phyloP scores from a whole-genome alignment of 2,797 vertebrate genomes.

The Syndactyla subalaris region DNA sequence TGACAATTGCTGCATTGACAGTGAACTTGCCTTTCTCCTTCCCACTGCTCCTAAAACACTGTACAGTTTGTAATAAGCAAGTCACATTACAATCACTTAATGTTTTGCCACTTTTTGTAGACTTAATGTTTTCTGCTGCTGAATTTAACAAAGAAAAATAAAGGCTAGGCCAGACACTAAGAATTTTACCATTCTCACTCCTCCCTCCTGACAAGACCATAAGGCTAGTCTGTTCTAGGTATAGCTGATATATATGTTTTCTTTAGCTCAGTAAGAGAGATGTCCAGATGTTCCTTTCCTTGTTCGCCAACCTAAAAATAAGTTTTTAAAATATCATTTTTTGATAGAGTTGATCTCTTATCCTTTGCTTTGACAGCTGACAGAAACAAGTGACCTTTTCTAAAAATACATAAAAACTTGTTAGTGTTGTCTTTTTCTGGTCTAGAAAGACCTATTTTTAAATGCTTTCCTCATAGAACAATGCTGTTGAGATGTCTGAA shows the following conservation, averaged over 20 bases:
- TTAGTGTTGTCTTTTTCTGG: neutral
- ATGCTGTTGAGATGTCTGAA: neutral
- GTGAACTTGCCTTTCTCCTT: neutral
- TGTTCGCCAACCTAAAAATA: neutral
- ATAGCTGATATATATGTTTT: neutral
- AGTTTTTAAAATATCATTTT: neutral
- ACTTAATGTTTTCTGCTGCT: neutral
- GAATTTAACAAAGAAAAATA: neutral
- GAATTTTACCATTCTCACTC: neutral
- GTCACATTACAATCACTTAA: neutral
- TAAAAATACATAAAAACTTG: neutral
- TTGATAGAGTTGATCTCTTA: neutral
- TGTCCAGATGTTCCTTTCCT: neutral
- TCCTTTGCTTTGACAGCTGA: neutral
- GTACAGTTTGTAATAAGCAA: neutral
- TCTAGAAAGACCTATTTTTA: neutral
- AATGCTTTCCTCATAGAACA: neutral
- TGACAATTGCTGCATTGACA: neutral
- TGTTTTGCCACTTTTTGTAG: neutral
- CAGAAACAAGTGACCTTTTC: neutral
- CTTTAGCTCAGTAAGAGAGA: neutral
- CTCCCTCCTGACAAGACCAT: neutral
- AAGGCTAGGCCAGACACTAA: neutral
- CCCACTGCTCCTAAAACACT: neutral
- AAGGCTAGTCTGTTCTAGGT: neutral